Conservation (phyloP, 2,113 vertebrate species). For the Gymnorhina tibicen region DNA sequence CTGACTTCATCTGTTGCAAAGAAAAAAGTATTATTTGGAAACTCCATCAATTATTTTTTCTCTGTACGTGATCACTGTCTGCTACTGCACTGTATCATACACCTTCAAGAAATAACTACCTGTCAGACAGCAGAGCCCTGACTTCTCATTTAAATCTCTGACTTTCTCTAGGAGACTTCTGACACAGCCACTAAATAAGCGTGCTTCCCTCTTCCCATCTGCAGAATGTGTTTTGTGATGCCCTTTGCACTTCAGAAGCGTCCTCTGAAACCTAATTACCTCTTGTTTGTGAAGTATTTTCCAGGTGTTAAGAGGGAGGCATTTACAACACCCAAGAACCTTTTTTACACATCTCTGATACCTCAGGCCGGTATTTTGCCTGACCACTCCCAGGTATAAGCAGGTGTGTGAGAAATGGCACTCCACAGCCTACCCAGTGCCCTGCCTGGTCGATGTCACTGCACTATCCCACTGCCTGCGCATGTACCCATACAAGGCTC, state of each 20-base stretch:
- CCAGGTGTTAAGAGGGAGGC: neutral
- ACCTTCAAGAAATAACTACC: neutral
- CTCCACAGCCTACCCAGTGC: neutral
- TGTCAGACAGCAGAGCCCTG: neutral
- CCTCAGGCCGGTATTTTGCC: neutral
- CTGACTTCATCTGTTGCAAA: neutral
- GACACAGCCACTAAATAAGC: neutral
- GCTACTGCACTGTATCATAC: neutral
- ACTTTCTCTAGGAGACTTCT: neutral
- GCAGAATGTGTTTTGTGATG: neutral
- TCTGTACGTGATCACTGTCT: neutral
- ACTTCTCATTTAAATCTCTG: neutral
- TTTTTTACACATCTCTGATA: neutral
- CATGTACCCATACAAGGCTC: rapidly evolving
- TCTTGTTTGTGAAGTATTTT: neutral
- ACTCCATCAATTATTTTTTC: neutral
- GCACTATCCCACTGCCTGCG: neutral
- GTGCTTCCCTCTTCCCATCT: neutral
- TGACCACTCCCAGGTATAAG: neutral
- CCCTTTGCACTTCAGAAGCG: neutral
- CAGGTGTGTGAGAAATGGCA: neutral
- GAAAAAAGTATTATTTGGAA: neutral
- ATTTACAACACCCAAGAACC: neutral
- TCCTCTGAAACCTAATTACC: neutral
- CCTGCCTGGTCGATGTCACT: rapidly evolving